phyloP scores from a whole-genome alignment of 2,797 vertebrate genomes.

The Adelosebastes latens region DNA sequence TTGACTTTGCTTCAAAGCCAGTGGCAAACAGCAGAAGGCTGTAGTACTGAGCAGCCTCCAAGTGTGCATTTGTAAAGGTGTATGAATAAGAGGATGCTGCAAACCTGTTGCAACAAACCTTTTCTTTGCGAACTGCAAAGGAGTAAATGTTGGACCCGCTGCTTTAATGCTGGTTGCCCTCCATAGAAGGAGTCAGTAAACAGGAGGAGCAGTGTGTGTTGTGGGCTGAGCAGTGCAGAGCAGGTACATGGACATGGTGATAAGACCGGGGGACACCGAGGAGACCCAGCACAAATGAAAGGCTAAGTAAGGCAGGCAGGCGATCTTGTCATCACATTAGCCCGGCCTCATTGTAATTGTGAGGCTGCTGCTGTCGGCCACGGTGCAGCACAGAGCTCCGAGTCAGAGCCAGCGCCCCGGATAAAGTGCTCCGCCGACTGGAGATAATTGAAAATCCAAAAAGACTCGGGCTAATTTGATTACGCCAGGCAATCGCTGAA shows the following conservation, averaged over 20 bases:
- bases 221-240: slow-evolving; percentile 30
- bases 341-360: slow-evolving; percentile 72
- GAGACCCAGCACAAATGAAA: slow-evolving; percentile 67
- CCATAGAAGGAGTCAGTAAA: slow-evolving; percentile 37
- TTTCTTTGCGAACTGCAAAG: slow-evolving; percentile 26
- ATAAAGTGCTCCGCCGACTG: slow-evolving; percentile 85
- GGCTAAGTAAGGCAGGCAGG: slow-evolving; percentile 73
- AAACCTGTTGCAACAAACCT: slow-evolving; percentile 18
- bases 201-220: slow-evolving; percentile 19
- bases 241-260: slow-evolving; percentile 54
- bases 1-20: slow-evolving; percentile 54
- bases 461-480: slow-evolving; percentile 94
- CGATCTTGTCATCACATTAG: slow-evolving; percentile 79
- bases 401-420: slow-evolving; percentile 67
- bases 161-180: slow-evolving; percentile 39
- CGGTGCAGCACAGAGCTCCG: slow-evolving; percentile 62
- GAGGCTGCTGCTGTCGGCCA: slow-evolving; percentile 74
- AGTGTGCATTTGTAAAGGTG: slow-evolving; percentile 31
- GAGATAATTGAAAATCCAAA: slow-evolving; percentile 96
- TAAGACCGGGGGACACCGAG: slow-evolving; percentile 44
- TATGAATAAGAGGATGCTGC: slow-evolving; percentile 46
- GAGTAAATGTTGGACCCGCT: slow-evolving; percentile 2
- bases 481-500: slow-evolving; percentile 87
- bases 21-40: slow-evolving; percentile 26
- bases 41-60: not conserved